A percentile compares a stretch with the other conserved stretches of the same genome.
Conservation (phyloP, 2,113 vertebrate genomes). For the Colius striatus region DNA sequence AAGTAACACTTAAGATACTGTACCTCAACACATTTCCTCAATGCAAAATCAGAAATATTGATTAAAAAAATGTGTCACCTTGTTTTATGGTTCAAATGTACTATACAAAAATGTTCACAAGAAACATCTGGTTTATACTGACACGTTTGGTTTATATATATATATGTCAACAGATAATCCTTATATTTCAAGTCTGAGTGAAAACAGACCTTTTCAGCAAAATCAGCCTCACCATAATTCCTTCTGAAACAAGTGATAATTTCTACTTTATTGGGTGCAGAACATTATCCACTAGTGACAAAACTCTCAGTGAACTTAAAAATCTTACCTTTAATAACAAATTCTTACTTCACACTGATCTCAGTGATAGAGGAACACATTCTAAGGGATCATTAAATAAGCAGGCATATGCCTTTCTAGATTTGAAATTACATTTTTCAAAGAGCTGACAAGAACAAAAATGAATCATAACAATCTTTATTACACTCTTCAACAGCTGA, state of each 20-base stretch:
- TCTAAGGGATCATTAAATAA: background rate
- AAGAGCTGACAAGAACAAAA: background rate
- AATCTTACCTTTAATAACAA: background rate
- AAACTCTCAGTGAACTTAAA: background rate
- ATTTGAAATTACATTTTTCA: background rate
- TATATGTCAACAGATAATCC: slow-evolving; percentile 14
- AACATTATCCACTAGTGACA: background rate
- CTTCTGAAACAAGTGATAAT: background rate
- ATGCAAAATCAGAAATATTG: background rate
- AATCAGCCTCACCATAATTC: background rate
- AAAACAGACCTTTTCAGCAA: slow-evolving; percentile 23
- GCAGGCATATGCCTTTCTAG: background rate
- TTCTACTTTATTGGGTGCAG: background rate
- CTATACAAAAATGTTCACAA: background rate
- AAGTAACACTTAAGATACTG: background rate
- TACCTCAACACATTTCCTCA: background rate
- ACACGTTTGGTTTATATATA: slow-evolving; percentile 29
- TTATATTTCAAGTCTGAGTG: background rate
- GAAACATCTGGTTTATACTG: slow-evolving; percentile 35
- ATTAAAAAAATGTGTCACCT: background rate
- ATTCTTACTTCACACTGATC: background rate
- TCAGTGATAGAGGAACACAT: background rate
- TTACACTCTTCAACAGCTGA: background rate
- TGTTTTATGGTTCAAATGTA: background rate
- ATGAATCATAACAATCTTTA: background rate